These are phyloP conservation scores for Tyria jacobaeae DNA, from an alignment of 2,888 invertebrate species.

Conservation along the genomic window DNA sequence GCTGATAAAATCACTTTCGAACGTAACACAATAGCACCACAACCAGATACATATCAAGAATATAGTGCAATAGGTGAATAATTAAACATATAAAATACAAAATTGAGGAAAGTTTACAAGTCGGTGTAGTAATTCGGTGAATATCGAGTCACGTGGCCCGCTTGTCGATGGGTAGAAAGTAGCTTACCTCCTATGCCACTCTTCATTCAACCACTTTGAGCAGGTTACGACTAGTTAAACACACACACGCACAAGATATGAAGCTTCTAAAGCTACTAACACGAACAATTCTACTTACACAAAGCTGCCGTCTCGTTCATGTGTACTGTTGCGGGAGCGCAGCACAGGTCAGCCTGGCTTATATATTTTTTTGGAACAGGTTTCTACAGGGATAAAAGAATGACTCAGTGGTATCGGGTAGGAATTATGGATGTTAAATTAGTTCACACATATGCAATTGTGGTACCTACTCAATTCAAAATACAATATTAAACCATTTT, in stretches of 20 bases:
- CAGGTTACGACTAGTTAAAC: constrained; percentile 79
- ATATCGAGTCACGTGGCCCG: constrained; percentile 66
- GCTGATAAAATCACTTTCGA: constrained; percentile 45
- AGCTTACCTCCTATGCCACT: constrained; percentile 82
- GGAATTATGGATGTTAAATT: constrained; percentile 29
- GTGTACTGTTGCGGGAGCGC: constrained; percentile 67
- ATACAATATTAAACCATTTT: background rate
- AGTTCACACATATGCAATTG: constrained; percentile 19
- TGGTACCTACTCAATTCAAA: constrained; percentile 8
- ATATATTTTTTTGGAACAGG: constrained; percentile 75
- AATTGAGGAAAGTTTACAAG: constrained; percentile 29
- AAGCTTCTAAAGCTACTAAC: constrained; percentile 50
- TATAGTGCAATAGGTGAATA: constrained; percentile 19
- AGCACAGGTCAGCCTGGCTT: constrained; percentile 76
- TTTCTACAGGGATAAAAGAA: constrained; percentile 77
- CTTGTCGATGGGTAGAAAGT: constrained; percentile 79
- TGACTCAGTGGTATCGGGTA: constrained; percentile 70
- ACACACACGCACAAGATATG: constrained; percentile 59
- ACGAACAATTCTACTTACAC: constrained; percentile 59
- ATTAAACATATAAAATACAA: constrained; percentile 18
- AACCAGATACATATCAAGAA: constrained; percentile 12
- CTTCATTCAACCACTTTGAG: constrained; percentile 82
- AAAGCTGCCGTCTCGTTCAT: constrained; percentile 29
- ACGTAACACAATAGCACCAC: constrained; percentile 26
- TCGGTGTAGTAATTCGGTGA: constrained; percentile 58